Evolutionary conservation across 2,113 vertebrate species (phyloP).

Genomic region (Hylia prasina): DNA sequence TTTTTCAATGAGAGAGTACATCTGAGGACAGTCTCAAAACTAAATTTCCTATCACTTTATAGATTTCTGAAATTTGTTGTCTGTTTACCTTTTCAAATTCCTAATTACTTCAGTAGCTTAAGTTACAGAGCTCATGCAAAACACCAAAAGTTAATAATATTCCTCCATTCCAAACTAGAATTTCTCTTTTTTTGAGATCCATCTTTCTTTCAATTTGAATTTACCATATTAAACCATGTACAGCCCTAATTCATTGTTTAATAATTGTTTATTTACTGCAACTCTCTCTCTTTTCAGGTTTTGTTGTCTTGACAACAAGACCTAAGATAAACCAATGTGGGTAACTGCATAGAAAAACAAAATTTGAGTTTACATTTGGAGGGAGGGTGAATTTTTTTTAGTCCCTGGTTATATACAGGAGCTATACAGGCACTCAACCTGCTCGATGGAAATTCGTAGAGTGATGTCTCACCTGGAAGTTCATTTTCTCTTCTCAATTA

Average conservation of each 20-base stretch:
- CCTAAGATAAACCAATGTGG: not conserved
- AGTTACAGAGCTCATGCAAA: not conserved
- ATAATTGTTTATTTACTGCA: not conserved
- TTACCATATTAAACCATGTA: not conserved
- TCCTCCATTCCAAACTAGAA: not conserved
- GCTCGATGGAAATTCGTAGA: not conserved
- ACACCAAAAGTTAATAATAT: not conserved
- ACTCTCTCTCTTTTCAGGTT: not conserved
- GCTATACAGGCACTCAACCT: not conserved
- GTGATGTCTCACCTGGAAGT: not conserved
- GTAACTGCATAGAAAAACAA: not conserved
- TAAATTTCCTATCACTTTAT: not conserved
- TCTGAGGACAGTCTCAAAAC: not conserved
- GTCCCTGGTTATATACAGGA: not conserved
- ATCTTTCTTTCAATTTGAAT: not conserved
- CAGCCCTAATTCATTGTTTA: not conserved
- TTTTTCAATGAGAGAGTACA: not conserved
- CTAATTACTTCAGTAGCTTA: not conserved
- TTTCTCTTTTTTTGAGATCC: not conserved
- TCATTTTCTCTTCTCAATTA: not conserved
- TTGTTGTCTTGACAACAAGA: not conserved
- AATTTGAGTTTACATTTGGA: not conserved
- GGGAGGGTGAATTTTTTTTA: not conserved
- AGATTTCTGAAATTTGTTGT: not conserved
- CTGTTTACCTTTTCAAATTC: not conserved